A percentile compares a stretch with the other conserved stretches of the same genome.
Conservation (phyloP, 2,797 vertebrate genomes). For the Catharus ustulatus region DNA sequence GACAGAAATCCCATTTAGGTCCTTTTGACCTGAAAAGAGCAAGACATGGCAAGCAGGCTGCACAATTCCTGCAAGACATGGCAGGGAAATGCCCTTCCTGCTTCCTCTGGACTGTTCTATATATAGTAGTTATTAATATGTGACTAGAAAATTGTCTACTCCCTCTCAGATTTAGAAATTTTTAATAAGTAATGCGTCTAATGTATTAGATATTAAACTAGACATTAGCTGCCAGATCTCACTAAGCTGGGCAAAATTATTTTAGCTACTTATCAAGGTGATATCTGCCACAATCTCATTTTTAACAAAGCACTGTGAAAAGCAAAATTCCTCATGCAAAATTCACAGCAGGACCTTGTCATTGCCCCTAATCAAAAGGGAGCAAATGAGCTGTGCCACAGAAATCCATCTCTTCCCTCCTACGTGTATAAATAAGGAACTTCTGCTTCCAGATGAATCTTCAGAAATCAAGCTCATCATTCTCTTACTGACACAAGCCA, state of each 20-base stretch:
- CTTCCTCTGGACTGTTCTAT: neutral
- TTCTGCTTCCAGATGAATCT: neutral
- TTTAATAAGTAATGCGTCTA: neutral
- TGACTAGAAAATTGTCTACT: neutral
- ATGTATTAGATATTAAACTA: neutral
- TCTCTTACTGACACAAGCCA: neutral
- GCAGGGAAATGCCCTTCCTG: neutral
- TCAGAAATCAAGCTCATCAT: neutral
- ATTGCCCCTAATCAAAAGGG: neutral
- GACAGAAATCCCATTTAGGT: neutral
- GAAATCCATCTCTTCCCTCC: neutral
- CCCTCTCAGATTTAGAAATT: neutral
- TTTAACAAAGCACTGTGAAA: neutral
- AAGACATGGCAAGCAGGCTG: neutral
- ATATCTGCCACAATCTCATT: neutral
- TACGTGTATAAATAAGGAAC: neutral
- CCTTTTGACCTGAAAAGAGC: neutral
- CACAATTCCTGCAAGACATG: neutral
- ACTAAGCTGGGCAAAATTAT: neutral
- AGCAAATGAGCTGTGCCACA: neutral
- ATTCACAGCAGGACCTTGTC: neutral
- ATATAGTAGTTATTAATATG: neutral
- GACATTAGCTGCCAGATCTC: neutral
- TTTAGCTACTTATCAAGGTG: slow-evolving; percentile 32
- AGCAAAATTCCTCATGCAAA: slow-evolving; percentile 1